A percentile compares a stretch with the other conserved stretches of the same genome.
Conservation (phyloP, 1,140 invertebrate genomes). For the Bombus balteatus region DNA sequence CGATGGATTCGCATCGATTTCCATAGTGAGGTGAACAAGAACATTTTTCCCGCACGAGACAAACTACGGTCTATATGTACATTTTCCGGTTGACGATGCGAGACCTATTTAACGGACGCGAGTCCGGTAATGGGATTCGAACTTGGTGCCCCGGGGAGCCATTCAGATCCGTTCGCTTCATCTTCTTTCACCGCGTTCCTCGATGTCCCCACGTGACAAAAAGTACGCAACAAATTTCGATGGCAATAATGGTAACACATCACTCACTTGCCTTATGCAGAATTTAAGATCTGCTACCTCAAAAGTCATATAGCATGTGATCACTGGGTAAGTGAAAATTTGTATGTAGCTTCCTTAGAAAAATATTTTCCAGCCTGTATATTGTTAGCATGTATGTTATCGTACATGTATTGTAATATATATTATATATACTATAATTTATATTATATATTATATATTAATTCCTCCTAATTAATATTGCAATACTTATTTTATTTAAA, state of each 20-base stretch:
- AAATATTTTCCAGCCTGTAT: neutral
- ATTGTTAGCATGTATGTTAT: no score
- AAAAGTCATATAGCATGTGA: neutral
- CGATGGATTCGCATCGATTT: conserved; percentile 77
- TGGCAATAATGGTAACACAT: conserved; percentile 1
- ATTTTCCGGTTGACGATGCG: conserved; percentile 84
- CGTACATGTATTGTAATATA: neutral
- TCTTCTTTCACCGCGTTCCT: conserved; percentile 60
- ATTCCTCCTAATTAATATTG: no score
- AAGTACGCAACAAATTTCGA: conserved; percentile 19
- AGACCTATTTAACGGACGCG: conserved; percentile 84
- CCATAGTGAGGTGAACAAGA: conserved; percentile 77
- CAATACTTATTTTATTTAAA: no score
- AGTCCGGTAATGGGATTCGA: conserved; percentile 84
- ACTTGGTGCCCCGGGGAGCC: conserved; percentile 79
- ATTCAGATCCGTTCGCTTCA: conserved; percentile 71
- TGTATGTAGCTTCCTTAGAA: neutral
- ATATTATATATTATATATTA: no score
- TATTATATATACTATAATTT: no score
- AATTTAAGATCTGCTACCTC: conserved; percentile 17
- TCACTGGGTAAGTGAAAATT: neutral
- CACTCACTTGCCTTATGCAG: neutral
- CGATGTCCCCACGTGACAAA: conserved; percentile 7
- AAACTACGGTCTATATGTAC: conserved; percentile 75
- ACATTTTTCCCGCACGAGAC: conserved; percentile 67